phyloP scores from a whole-genome alignment of 2,797 vertebrate species.

The Malurus splendens region DNA sequence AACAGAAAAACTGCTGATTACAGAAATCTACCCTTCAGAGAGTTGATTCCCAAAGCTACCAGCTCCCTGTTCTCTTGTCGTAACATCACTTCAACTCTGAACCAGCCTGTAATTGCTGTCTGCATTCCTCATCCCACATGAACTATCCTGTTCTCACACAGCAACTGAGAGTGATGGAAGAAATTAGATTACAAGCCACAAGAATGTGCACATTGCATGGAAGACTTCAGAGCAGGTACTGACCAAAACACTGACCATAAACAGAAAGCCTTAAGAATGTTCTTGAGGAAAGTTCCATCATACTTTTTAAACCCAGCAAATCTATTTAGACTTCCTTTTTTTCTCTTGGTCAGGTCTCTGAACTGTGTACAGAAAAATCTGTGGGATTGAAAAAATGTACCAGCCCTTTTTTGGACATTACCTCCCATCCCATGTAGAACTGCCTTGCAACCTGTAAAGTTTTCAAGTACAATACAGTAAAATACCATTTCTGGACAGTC shows the following conservation, averaged over 20 bases:
- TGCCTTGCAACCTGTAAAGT: not conserved
- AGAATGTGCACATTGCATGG: not conserved
- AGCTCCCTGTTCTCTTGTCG: not conserved
- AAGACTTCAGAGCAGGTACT: not conserved
- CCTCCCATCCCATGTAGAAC: rapidly evolving
- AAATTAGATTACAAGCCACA: not conserved
- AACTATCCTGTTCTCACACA: not conserved
- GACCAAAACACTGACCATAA: not conserved
- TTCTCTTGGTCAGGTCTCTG: not conserved
- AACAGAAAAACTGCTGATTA: not conserved
- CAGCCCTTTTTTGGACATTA: not conserved
- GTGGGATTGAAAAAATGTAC: not conserved
- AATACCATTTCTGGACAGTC: not conserved
- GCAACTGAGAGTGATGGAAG: not conserved
- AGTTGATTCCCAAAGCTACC: not conserved
- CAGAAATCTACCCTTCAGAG: not conserved
- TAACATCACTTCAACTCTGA: not conserved
- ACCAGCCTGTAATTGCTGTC: not conserved
- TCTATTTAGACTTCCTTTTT: not conserved
- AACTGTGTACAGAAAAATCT: not conserved
- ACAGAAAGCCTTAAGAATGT: not conserved
- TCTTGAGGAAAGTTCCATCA: not conserved
- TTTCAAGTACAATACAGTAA: not conserved
- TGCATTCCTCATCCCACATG: not conserved
- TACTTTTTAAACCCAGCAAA: not conserved